Evolutionary conservation across 2,797 vertebrate genomes (phyloP).

Genomic region (Novumbra hubbsi): DNA sequence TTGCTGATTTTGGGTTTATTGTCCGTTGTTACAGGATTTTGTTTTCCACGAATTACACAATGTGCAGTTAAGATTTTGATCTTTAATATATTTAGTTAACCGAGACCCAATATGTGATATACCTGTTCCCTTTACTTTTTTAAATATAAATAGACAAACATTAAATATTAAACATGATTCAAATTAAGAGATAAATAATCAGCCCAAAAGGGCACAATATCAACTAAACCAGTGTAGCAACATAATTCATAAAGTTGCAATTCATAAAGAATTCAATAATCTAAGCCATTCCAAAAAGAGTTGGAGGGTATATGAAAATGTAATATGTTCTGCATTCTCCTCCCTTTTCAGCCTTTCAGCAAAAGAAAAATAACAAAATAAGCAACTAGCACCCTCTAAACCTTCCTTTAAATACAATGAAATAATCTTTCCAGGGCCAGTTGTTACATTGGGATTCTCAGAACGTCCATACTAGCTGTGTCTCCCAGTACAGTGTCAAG

Average conservation of each 20-base stretch:
- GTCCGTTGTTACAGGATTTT: too few relatives aligned
- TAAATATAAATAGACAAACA: neutral
- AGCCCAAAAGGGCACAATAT: constrained; percentile 10
- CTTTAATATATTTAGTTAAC: too few relatives aligned
- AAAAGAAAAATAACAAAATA: neutral
- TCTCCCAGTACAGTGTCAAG: too few relatives aligned
- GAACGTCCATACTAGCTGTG: too few relatives aligned
- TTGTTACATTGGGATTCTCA: neutral
- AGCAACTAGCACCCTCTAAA: neutral
- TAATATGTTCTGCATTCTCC: constrained; percentile 14
- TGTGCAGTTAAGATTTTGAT: too few relatives aligned
- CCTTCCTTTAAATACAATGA: neutral
- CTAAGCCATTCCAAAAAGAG: constrained; percentile 25
- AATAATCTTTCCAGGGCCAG: neutral
- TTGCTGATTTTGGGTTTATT: too few relatives aligned
- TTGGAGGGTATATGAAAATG: constrained; percentile 21
- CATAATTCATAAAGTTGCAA: constrained; percentile 32
- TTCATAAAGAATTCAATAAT: constrained; percentile 22
- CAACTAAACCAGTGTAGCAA: constrained; percentile 25
- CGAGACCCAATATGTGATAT: too few relatives aligned
- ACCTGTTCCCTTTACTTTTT: too few relatives aligned
- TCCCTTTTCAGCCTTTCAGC: neutral
- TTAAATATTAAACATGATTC: constrained; percentile 12
- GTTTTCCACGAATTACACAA: too few relatives aligned
- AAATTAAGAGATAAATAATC: constrained; percentile 4